Evolutionary conservation across 53 echinoderm and acorn worm genomes (phyloP).

Genomic region (Patiria pectinifera): DNA sequence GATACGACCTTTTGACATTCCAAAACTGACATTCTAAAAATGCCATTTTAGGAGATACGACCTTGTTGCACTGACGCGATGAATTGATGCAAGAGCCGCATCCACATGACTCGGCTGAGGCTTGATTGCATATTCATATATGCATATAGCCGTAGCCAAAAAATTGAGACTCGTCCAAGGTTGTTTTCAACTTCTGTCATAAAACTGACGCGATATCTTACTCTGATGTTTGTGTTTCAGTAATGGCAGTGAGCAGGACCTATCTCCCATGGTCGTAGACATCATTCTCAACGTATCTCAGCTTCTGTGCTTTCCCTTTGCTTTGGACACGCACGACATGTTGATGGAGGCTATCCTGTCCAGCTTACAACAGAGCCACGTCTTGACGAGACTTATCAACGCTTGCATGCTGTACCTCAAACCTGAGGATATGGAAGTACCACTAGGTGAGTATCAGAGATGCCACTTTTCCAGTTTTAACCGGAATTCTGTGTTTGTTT

Average conservation of each 20-base stretch:
- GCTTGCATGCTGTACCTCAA: conserved; percentile 82
- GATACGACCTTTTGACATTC: too few relatives aligned
- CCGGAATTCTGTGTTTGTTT: too few relatives aligned
- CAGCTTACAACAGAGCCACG: conserved; percentile 82
- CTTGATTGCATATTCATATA: too few relatives aligned
- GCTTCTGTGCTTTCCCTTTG: conserved; percentile 95
- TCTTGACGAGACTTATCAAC: conserved; percentile 80
- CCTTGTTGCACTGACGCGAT: too few relatives aligned
- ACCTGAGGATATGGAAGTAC: conserved; percentile 79
- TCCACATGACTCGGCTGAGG: too few relatives aligned
- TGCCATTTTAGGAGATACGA: too few relatives aligned
- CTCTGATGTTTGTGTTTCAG: conserved; percentile 18
- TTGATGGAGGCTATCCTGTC: conserved; percentile 79
- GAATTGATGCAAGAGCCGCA: too few relatives aligned
- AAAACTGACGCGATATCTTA: not conserved
- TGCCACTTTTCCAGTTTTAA: too few relatives aligned
- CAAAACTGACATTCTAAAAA: too few relatives aligned
- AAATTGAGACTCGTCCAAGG: too few relatives aligned
- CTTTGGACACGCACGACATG: conserved; percentile 86
- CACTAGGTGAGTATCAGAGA: conserved; percentile 67
- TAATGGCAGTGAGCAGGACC: conserved; percentile 54
- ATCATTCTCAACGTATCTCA: conserved; percentile 84
- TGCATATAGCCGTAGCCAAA: too few relatives aligned
- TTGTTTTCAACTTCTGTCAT: too few relatives aligned
- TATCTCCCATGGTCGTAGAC: conserved; percentile 66